Percentiles rank a stretch among this genome's conserved stretches.
Conservation (phyloP, 2,113 vertebrate species). For the Chrysemys picta region DNA sequence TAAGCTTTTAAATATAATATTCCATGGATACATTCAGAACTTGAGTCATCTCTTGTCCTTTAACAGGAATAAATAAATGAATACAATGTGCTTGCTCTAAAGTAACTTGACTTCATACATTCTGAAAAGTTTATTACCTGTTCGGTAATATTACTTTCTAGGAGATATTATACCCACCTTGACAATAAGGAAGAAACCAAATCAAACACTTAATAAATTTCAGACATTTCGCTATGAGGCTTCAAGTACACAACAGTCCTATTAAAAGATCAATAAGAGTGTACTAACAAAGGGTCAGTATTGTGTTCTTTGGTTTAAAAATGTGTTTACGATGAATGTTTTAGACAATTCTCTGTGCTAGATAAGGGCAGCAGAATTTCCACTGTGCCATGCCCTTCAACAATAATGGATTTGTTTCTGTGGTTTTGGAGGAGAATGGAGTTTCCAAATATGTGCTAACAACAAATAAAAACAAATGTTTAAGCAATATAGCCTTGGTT, state of each 20-base stretch:
- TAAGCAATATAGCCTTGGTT: slow-evolving; percentile 21
- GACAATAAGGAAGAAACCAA: slow-evolving; percentile 43
- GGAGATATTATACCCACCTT: neutral
- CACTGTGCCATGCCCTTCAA: neutral
- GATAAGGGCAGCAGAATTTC: slow-evolving; percentile 21
- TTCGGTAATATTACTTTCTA: slow-evolving; percentile 33
- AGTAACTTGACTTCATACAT: neutral
- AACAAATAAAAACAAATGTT: slow-evolving; percentile 35
- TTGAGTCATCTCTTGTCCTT: neutral
- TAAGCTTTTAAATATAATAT: slow-evolving; percentile 13
- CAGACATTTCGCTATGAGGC: slow-evolving; percentile 46
- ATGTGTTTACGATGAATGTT: slow-evolving; percentile 23
- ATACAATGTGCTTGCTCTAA: slow-evolving; percentile 12
- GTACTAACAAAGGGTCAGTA: slow-evolving; percentile 56
- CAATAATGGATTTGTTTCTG: slow-evolving; percentile 8
- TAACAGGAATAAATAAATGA: slow-evolving; percentile 43
- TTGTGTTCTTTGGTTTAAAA: slow-evolving; percentile 46
- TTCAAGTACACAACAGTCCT: slow-evolving; percentile 46
- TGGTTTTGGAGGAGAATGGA: neutral
- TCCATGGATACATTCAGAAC: neutral
- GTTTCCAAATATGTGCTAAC: neutral
- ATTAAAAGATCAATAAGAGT: slow-evolving; percentile 63
- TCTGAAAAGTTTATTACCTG: slow-evolving; percentile 11
- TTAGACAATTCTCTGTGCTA: slow-evolving; percentile 10
- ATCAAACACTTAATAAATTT: slow-evolving; percentile 49